Evolutionary conservation across 1,140 invertebrate species (phyloP).

Genomic region (roundworm (Caenorhabditis elegans)): WBcel235 BX284604.4:9940001-9940500

Average conservation of each 20-base stretch:
- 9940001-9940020: conserved; percentile 52
- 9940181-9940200: conserved; percentile 61
- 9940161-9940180: conserved; percentile 53
- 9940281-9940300: conserved; percentile 70
- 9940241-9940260: conserved; percentile 53
- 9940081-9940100: conserved; percentile 36
- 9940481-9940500: conserved; percentile 76
- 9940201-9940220: conserved; percentile 52
- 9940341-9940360: conserved; percentile 70
- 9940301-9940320: conserved; percentile 73
- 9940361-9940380: conserved; percentile 60
- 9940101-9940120: conserved; percentile 44
- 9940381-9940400: conserved; percentile 56
- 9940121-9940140: conserved; percentile 60
- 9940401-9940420: conserved; percentile 47
- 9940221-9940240: conserved; percentile 61
- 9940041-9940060: conserved; percentile 56
- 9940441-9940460: conserved; percentile 71
- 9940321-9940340: conserved; percentile 74
- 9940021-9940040: conserved; percentile 63
- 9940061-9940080: conserved; percentile 53
- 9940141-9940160: conserved; percentile 58
- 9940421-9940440: conserved; percentile 52
- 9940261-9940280: conserved; percentile 19
- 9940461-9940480: conserved; percentile 73